Conservation (phyloP, 1,140 invertebrate genomes). For the Anastrepha ludens region DNA sequence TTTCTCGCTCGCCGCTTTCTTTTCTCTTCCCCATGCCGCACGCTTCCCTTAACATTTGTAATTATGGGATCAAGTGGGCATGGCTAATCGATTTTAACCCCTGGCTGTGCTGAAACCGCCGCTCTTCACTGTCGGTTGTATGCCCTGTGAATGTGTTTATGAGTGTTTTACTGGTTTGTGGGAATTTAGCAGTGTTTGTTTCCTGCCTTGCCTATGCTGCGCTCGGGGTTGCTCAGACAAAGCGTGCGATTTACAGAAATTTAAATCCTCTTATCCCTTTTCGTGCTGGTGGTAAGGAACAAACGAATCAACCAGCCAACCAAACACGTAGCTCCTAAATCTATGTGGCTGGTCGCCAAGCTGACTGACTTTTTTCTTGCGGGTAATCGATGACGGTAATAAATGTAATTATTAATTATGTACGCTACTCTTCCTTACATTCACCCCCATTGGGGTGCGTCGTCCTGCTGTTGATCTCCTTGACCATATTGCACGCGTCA, state of each 20-base stretch:
- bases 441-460: not conserved
- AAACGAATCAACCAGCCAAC: slow-evolving; percentile 28
- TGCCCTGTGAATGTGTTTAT: not conserved
- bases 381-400: slow-evolving; percentile 43
- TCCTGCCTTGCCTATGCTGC: not conserved
- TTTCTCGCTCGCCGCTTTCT: not conserved
- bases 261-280: slow-evolving; percentile 34
- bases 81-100: slow-evolving; percentile 67
- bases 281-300: slow-evolving; percentile 3
- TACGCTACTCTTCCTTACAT: slow-evolving; percentile 22
- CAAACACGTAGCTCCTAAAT: not conserved
- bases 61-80: slow-evolving; percentile 70
- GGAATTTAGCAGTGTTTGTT: not conserved
- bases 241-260: slow-evolving; percentile 31
- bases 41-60: slow-evolving; percentile 56
- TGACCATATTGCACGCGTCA: slow-evolving; percentile 49
- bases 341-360: not conserved
- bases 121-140: not conserved
- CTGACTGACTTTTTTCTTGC: not conserved
- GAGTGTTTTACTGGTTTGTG: too few species aligned
- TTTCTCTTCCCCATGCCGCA: not conserved
- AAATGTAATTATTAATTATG: slow-evolving; percentile 50
- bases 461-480: not conserved
- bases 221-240: not conserved
- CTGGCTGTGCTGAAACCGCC: not conserved